Base-by-base conservation (phyloP, 2,888 invertebrate genomes). In the Pyrrhia umbra region DNA sequence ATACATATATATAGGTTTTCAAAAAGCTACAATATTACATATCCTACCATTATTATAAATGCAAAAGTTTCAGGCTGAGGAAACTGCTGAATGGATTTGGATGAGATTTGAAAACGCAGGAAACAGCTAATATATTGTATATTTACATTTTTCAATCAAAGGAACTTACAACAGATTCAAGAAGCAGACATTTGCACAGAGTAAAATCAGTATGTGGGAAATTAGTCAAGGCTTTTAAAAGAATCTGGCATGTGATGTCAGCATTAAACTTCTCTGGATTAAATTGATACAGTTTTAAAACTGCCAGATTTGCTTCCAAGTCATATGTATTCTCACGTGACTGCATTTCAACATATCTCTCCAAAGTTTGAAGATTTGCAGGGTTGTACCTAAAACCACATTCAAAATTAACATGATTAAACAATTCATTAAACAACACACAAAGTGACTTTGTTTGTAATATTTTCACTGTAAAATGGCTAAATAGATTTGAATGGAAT, bases 171-270 rank as follows among this genome's bases (percentile, higher is more conserved):
- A 95, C 93, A 72, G 95, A 94, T 78, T 98, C 97, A 75, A 98
- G 97, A 64, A 99, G 95, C 59, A 99, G 96, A 90, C 99, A 99
- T 93, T 99, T 99, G 95, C 99, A 99, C 75, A 99, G 95, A 47
- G 99, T 98, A 88, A 99, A 99, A 92, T 99, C 99, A 8, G 99
- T 98, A 86, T 99, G 98, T 0, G 99, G 99, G 80, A 99, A 96
- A 91, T 99, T 99, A 9, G 99, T 99, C 42, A 99, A 94, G 1
- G 99, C 98, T 90, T 99, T 99, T 78, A 99, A 90, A 45, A 99
- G 95, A 83, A 99, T 99, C 85, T 97, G 97, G 77, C 97, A 97
- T 2, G 98, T 98, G 37, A 99, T 97, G 59, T 97, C 97, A 46
- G 96, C 95, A 86, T 98, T 97, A 85, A 98, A 98, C 84, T 97